These are phyloP conservation scores for Chouioia cunea DNA, from an alignment of 2,888 invertebrate species.

Conservation along the genomic window DNA sequence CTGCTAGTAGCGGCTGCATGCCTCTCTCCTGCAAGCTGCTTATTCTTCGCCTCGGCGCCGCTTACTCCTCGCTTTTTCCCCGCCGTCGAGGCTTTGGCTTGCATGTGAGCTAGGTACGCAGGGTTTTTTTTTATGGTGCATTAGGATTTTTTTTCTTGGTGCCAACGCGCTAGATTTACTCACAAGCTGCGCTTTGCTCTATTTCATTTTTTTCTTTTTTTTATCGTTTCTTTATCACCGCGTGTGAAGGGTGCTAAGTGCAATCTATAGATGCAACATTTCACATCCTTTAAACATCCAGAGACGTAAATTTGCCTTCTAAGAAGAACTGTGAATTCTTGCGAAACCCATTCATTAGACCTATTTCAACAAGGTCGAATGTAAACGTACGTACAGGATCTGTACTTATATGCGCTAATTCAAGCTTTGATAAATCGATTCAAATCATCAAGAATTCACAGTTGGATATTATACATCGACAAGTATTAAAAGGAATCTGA, in stretches of 20 bases:
- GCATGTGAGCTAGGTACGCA: conserved; percentile 44
- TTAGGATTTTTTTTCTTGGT: conserved; percentile 5
- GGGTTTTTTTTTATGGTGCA: conserved; percentile 2
- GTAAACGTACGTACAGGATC: too few species aligned
- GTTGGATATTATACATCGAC: conserved; percentile 25
- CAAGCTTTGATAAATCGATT: too few species aligned
- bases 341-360: too few species aligned
- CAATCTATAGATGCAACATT: conserved; percentile 36
- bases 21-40: conserved; percentile 38
- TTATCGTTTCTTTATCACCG: conserved; percentile 2
- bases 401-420: too few species aligned
- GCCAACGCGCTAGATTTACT: too few species aligned
- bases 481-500: conserved; percentile 27
- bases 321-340: conserved; percentile 14
- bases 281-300: conserved; percentile 41
- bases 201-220: neutral
- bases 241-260: conserved; percentile 34
- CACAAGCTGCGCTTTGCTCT: neutral
- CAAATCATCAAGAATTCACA: conserved; percentile 28
- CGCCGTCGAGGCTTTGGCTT: conserved; percentile 43
- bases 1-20: neutral
- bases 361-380: too few species aligned
- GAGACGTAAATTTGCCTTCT: conserved; percentile 24
- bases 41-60: conserved; percentile 30
- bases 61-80: conserved; percentile 39